Percentiles rank a stretch among this genome's conserved stretches.
These are phyloP conservation scores for Eristalinus aeneus DNA, from an alignment of 2,888 invertebrate genomes.

Conservation along the genomic window DNA sequence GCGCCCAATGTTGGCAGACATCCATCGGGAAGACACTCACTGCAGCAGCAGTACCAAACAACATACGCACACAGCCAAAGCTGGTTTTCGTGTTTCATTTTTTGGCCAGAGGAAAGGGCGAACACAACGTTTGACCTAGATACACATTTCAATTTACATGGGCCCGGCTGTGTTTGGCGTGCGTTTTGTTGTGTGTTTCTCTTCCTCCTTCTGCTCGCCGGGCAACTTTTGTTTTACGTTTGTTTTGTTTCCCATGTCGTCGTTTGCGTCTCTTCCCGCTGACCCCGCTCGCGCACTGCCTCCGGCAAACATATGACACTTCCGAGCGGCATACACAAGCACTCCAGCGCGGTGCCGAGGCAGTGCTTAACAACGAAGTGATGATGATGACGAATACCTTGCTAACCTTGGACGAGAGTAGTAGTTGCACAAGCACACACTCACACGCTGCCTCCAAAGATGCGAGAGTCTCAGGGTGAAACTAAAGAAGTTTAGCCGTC, in stretches of 20 bases:
- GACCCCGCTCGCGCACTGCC: background rate
- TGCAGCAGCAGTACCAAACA: background rate
- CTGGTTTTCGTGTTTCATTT: background rate
- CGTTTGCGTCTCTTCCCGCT: background rate
- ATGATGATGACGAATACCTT: constrained; percentile 42
- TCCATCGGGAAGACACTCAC: background rate
- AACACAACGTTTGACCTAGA: constrained; percentile 48
- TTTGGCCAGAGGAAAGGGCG: background rate
- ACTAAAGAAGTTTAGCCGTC: background rate
- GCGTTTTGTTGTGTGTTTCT: background rate
- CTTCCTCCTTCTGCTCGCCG: background rate
- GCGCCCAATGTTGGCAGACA: constrained; percentile 1
- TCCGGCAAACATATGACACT: background rate
- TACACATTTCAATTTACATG: constrained; percentile 32
- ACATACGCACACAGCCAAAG: background rate
- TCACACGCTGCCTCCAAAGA: constrained; percentile 18
- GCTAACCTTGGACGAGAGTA: constrained; percentile 52
- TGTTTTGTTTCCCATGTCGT: constrained; percentile 21
- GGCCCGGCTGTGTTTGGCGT: background rate
- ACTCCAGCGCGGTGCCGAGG: background rate
- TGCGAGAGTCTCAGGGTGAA: constrained; percentile 12
- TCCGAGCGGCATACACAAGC: constrained; percentile 5
- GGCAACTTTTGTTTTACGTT: background rate
- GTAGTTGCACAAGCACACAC: background rate
- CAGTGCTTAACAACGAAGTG: background rate